Evolutionary conservation across 2,113 vertebrate species (phyloP).

Genomic region (Parus major): DNA sequence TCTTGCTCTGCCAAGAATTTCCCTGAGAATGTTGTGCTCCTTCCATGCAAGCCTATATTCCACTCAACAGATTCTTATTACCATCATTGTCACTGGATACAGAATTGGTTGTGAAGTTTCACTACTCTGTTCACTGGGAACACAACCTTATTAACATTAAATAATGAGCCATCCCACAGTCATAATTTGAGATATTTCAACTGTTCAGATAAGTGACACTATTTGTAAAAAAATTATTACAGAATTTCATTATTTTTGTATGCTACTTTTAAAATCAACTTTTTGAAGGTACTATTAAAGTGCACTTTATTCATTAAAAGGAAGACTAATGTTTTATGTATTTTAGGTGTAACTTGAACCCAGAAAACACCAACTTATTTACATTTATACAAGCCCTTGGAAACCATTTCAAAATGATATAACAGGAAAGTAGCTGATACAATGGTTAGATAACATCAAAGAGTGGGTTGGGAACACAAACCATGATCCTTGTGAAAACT

Average conservation of each 20-base stretch:
- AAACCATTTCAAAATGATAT: slow-evolving; percentile 21
- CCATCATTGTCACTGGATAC: not conserved
- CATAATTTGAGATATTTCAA: not conserved
- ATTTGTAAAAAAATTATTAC: not conserved
- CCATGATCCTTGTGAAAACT: slow-evolving; percentile 50
- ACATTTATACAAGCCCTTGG: slow-evolving; percentile 20
- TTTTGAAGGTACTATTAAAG: not conserved
- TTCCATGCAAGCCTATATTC: not conserved
- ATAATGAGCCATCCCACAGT: not conserved
- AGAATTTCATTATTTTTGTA: not conserved
- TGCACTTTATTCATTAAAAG: not conserved
- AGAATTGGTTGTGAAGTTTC: not conserved
- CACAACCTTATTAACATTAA: not conserved
- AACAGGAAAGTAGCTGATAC: slow-evolving; percentile 51
- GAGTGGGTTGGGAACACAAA: slow-evolving; percentile 44
- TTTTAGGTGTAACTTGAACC: slow-evolving; percentile 26
- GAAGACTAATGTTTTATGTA: not conserved
- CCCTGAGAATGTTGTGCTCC: not conserved
- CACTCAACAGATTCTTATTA: not conserved
- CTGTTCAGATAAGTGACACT: not conserved
- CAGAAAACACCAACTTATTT: not conserved
- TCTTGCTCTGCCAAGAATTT: not conserved
- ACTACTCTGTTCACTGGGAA: not conserved
- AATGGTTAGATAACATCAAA: slow-evolving; percentile 59
- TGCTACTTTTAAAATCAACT: not conserved